phyloP scores from a whole-genome alignment of 2,797 vertebrate genomes.

The Cyclura pinguis region DNA sequence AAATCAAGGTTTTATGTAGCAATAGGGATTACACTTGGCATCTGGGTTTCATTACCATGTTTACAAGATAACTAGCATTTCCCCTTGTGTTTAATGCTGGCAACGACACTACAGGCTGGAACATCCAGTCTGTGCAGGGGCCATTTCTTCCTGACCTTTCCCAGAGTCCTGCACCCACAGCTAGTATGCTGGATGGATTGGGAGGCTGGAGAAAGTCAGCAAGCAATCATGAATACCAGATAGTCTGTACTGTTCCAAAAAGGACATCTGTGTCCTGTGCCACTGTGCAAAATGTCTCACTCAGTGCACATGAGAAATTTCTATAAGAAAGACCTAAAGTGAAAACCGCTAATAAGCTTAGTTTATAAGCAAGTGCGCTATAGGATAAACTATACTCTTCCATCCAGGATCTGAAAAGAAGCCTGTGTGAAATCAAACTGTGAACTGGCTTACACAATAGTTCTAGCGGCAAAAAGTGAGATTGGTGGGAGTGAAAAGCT shows the following conservation, averaged over 20 bases:
- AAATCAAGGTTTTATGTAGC: neutral
- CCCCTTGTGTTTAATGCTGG: neutral
- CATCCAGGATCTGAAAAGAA: slow-evolving; percentile 55
- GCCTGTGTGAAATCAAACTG: slow-evolving; percentile 21
- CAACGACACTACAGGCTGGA: slow-evolving; percentile 45
- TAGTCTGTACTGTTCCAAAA: neutral
- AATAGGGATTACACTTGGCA: slow-evolving; percentile 34
- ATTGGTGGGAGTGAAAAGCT: slow-evolving; percentile 83
- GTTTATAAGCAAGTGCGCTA: slow-evolving; percentile 49
- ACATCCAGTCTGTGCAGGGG: slow-evolving; percentile 11
- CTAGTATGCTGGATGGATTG: neutral
- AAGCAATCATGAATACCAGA: slow-evolving; percentile 13
- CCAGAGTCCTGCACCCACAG: slow-evolving; percentile 31
- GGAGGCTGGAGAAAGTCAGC: slow-evolving; percentile 31
- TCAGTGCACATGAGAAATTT: neutral
- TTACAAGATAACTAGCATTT: slow-evolving; percentile 52
- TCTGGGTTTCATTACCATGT: slow-evolving; percentile 48
- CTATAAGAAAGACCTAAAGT: slow-evolving; percentile 55
- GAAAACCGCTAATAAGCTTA: slow-evolving; percentile 46
- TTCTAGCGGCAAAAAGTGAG: slow-evolving; percentile 80
- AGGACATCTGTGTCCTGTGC: neutral
- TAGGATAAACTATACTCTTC: slow-evolving; percentile 37
- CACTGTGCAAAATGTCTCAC: neutral
- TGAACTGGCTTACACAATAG: slow-evolving; percentile 32
- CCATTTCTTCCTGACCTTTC: slow-evolving; percentile 27